These are phyloP conservation scores for Zootoca vivipara DNA, from an alignment of 2,113 vertebrate genomes.

Conservation along the genomic window DNA sequence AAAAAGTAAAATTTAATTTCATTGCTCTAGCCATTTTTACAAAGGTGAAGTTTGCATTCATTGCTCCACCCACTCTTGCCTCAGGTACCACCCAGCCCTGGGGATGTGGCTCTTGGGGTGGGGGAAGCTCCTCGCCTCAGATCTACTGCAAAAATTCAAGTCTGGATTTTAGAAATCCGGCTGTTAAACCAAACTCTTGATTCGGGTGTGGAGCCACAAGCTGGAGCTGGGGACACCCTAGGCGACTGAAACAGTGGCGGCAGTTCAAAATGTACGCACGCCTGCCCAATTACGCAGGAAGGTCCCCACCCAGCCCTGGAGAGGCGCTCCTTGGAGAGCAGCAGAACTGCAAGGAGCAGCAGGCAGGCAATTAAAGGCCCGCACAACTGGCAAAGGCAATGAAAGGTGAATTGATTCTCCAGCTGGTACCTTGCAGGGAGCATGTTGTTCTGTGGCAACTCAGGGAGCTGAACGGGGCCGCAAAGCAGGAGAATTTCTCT, in stretches of 20 bases:
- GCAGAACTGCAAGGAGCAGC: constrained; percentile 23
- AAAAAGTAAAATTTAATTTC: no score
- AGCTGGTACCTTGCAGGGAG: constrained; percentile 50
- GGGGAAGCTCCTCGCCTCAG: no score
- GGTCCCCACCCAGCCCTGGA: constrained; percentile 46
- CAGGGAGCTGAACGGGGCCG: neutral
- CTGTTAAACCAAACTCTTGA: neutral
- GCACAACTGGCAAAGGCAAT: constrained; percentile 39
- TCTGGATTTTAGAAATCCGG: neutral
- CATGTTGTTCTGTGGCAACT: constrained; percentile 17
- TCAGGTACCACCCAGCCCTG: no score
- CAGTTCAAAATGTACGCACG: constrained; percentile 20
- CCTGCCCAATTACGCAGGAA: constrained; percentile 58
- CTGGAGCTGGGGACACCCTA: neutral
- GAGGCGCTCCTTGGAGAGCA: constrained; percentile 60
- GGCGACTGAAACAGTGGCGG: neutral
- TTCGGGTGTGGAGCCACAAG: no score
- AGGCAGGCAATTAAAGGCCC: constrained; percentile 69
- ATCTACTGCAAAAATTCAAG: no score
- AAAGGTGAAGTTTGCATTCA: no score
- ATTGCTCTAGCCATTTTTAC: no score
- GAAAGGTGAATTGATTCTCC: constrained; percentile 72
- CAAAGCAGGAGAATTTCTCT: neutral
- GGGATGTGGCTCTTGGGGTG: no score
- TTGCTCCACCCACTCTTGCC: no score